A percentile compares a stretch with the other conserved stretches of the same genome.
Evolutionary conservation across 2,888 invertebrate genomes (phyloP).

Genomic region (Diploptera punctata): DNA sequence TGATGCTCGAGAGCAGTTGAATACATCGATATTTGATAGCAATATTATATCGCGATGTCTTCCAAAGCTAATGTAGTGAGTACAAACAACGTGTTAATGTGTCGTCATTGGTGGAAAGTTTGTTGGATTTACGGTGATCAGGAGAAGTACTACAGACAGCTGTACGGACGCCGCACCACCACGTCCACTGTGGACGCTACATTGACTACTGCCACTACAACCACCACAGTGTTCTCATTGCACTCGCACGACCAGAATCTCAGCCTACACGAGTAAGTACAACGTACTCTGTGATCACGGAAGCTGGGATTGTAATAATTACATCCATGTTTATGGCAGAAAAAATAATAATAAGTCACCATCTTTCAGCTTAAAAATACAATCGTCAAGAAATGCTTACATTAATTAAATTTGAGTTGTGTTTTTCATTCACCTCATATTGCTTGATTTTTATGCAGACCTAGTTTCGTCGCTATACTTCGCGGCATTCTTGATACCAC

Average conservation of each 20-base stretch:
- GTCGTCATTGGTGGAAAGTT: constrained; percentile 90
- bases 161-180: constrained; percentile 65
- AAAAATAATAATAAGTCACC: too few species aligned
- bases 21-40: constrained; percentile 4
- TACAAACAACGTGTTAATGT: constrained; percentile 73
- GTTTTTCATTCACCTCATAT: too few species aligned
- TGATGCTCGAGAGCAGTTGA: neutral
- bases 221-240: constrained; percentile 21
- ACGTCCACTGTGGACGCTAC: constrained; percentile 6
- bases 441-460: too few species aligned
- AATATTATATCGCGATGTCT: too few species aligned
- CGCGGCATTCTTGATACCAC: too few species aligned
- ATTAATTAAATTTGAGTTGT: too few species aligned
- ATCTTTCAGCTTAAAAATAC: too few species aligned
- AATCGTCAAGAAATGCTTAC: too few species aligned
- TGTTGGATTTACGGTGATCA: constrained; percentile 88
- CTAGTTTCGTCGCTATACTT: too few species aligned
- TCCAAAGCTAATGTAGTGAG: constrained; percentile 50
- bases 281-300: too few species aligned
- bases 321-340: too few species aligned
- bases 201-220: constrained; percentile 2
- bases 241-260: constrained; percentile 2
- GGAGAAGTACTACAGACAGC: constrained; percentile 82
- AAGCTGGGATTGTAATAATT: too few species aligned
- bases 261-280: constrained; percentile 29